Percentiles rank a stretch among this genome's conserved stretches.
Conservation (phyloP, 37 sponge, comb jelly and placozoan genomes). For the Cladorhizidae sp. region DNA sequence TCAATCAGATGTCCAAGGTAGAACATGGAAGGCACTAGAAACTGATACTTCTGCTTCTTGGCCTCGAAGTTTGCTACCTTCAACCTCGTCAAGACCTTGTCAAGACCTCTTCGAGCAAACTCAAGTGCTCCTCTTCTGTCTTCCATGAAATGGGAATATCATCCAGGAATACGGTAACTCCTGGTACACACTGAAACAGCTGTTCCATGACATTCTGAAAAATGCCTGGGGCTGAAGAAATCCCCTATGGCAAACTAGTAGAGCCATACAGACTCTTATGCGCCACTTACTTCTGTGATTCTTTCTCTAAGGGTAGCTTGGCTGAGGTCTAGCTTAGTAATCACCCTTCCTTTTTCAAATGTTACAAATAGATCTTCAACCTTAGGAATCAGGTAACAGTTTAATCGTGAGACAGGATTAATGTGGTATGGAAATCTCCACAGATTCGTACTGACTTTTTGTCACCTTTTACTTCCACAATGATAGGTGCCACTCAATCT, state of each 20-base stretch:
- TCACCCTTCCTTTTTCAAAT: neutral
- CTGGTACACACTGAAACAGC: neutral
- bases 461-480: neutral
- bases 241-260: slow-evolving; percentile 4
- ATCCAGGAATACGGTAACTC: neutral
- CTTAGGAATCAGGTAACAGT: slow-evolving; percentile 8
- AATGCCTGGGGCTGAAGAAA: neutral
- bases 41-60: neutral
- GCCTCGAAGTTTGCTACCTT: neutral
- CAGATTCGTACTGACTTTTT: neutral
- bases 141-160: neutral
- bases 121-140: neutral
- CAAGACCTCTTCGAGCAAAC: too few relatives aligned
- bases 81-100: neutral
- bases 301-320: neutral
- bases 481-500: neutral
- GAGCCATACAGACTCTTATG: neutral
- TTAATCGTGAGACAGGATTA: neutral
- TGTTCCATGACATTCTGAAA: neutral
- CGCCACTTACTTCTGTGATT: neutral
- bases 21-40: neutral
- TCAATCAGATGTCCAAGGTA: slow-evolving; percentile 12
- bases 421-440: neutral
- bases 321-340: slow-evolving; percentile 6
- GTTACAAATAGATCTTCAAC: slow-evolving; percentile 21